These are phyloP conservation scores for Belonocnema kinseyi DNA, from an alignment of 1,140 invertebrate genomes.

Conservation along the genomic window DNA sequence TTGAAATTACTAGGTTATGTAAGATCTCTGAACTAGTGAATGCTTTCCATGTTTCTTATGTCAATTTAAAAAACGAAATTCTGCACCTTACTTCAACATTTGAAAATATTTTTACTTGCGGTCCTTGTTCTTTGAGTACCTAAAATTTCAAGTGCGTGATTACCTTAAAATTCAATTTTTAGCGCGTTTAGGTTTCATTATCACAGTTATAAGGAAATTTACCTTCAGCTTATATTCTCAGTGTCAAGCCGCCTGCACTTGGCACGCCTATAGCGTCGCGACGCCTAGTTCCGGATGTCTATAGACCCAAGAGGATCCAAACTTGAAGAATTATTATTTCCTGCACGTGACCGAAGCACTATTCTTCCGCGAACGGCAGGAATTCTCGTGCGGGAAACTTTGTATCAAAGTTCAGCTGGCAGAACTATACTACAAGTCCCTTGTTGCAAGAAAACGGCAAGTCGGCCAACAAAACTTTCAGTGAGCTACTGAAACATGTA, in stretches of 20 bases:
- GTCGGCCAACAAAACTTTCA: neutral
- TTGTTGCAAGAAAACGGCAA: neutral
- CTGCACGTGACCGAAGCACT: slow-evolving; percentile 12
- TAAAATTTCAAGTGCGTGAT: too few relatives aligned
- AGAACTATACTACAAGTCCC: neutral
- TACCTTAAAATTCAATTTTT: too few relatives aligned
- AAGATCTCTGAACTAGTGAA: too few relatives aligned
- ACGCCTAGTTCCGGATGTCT: neutral
- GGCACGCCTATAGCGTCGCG: neutral
- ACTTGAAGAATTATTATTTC: slow-evolving; percentile 18
- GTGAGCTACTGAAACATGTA: slow-evolving; percentile 13
- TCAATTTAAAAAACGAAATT: too few relatives aligned
- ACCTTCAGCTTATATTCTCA: neutral
- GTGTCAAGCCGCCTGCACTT: neutral
- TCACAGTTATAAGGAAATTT: neutral
- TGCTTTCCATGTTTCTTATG: too few relatives aligned
- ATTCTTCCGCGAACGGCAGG: neutral
- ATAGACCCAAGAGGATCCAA: slow-evolving; percentile 6
- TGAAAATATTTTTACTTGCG: too few relatives aligned
- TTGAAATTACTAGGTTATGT: too few relatives aligned
- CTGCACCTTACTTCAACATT: too few relatives aligned
- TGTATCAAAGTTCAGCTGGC: neutral
- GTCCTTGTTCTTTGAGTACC: too few relatives aligned
- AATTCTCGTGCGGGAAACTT: neutral
- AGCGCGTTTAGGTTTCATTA: too few relatives aligned